phyloP scores from a whole-genome alignment of 2,113 vertebrate genomes.

The Gymnocephalus cernua region DNA sequence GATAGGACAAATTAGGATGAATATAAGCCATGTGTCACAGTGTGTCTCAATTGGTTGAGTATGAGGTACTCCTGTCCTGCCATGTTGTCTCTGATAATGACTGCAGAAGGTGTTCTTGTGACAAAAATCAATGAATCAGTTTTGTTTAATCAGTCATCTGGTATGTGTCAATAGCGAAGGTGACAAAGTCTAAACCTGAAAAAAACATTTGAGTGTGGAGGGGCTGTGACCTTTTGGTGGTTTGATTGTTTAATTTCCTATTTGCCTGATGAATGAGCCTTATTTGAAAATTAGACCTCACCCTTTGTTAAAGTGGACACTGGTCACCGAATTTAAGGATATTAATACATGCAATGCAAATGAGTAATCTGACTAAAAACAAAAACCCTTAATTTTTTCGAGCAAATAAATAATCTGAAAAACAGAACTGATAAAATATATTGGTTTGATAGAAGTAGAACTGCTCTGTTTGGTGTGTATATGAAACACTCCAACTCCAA shows the following conservation, averaged over 20 bases:
- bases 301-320: too few relatives aligned
- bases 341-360: neutral
- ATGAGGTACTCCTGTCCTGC: neutral
- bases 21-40: neutral
- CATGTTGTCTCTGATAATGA: constrained; percentile 17
- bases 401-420: neutral
- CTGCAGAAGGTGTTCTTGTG: constrained; percentile 18
- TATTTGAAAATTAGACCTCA: neutral
- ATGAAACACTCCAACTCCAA: neutral
- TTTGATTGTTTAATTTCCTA: neutral
- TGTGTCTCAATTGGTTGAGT: neutral
- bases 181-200: constrained; percentile 24
- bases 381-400: neutral
- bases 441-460: neutral
- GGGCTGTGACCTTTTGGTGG: neutral
- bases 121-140: constrained; percentile 37
- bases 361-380: neutral
- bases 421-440: neutral
- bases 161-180: constrained; percentile 1
- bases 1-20: neutral
- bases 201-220: neutral
- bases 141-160: constrained; percentile 30
- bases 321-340: neutral
- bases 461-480: neutral
- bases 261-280: neutral